Conservation (phyloP, 2,113 vertebrate species). For the Pomatostomus ruficeps region DNA sequence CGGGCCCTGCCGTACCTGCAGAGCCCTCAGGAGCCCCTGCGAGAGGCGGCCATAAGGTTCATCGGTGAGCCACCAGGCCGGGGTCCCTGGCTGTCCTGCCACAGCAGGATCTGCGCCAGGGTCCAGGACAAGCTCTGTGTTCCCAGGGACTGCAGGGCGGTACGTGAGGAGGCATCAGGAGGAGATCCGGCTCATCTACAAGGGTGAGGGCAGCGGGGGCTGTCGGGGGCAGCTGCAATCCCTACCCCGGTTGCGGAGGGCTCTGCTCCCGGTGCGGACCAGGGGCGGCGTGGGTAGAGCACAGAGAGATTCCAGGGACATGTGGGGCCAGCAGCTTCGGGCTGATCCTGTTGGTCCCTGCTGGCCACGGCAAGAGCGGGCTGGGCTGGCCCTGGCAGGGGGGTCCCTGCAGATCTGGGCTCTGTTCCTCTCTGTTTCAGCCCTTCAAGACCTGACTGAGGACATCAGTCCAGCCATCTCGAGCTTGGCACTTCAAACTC, state of each 20-base stretch:
- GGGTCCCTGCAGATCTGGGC: too few relatives aligned
- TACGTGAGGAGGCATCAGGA: not conserved
- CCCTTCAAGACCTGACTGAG: not conserved
- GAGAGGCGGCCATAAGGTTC: not conserved
- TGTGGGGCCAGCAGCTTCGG: accelerated
- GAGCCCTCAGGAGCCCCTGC: not conserved
- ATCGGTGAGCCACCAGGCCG: not conserved
- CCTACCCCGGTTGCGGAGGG: accelerated
- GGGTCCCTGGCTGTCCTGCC: not conserved
- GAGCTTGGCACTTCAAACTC: not conserved
- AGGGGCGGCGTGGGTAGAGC: accelerated
- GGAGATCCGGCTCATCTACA: accelerated
- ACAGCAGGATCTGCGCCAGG: not conserved
- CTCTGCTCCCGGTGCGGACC: accelerated
- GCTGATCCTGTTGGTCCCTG: not conserved
- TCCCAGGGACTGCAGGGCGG: not conserved
- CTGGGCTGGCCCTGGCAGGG: too few relatives aligned
- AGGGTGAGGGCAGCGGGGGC: not conserved
- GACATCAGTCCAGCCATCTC: not conserved
- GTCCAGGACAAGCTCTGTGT: not conserved
- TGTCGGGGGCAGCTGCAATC: not conserved
- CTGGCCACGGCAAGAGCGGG: accelerated
- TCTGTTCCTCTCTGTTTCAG: not conserved
- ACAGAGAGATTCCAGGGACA: not conserved
- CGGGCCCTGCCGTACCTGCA: not conserved